Conservation (phyloP, 2,113 vertebrate genomes). For the Girardinichthys multiradiatus region DNA sequence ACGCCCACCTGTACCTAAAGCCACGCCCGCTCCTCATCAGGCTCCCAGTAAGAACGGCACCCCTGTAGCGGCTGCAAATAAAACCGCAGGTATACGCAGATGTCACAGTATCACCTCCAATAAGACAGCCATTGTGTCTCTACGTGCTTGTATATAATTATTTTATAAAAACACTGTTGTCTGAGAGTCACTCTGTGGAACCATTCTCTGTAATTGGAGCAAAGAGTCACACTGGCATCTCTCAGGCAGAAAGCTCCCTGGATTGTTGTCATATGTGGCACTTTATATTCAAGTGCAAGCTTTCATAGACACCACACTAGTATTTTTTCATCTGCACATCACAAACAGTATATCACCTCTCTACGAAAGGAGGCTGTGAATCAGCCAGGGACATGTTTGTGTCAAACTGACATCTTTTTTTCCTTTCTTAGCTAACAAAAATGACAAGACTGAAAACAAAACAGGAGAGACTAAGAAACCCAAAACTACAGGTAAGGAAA, state of each 20-base stretch:
- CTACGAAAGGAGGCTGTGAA: slow-evolving; percentile 40
- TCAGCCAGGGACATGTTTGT: slow-evolving; percentile 36
- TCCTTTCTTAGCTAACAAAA: slow-evolving; percentile 76
- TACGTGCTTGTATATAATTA: background rate
- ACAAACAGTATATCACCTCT: slow-evolving; percentile 53
- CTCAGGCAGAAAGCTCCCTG: slow-evolving; percentile 36
- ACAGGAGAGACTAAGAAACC: slow-evolving; percentile 85
- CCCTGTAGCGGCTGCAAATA: slow-evolving; percentile 51
- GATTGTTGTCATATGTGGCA: slow-evolving; percentile 49
- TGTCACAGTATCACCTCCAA: background rate
- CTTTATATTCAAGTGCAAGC: slow-evolving; percentile 20
- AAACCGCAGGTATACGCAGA: slow-evolving; percentile 56
- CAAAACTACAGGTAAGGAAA: slow-evolving; percentile 82
- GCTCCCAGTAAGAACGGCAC: slow-evolving; percentile 76
- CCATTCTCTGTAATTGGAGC: background rate
- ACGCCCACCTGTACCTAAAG: slow-evolving; percentile 81
- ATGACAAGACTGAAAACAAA: slow-evolving; percentile 87
- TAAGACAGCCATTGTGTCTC: background rate
- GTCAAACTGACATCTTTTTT: slow-evolving; percentile 26
- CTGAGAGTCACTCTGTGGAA: background rate
- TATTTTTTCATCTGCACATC: slow-evolving; percentile 58
- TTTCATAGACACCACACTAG: slow-evolving; percentile 29
- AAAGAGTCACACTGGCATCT: slow-evolving; percentile 36
- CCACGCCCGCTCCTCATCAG: slow-evolving; percentile 53
- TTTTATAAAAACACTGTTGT: background rate